These are phyloP conservation scores for Camponotus vicinus DNA, from an alignment of 1,140 invertebrate species.

Conservation along the genomic window DNA sequence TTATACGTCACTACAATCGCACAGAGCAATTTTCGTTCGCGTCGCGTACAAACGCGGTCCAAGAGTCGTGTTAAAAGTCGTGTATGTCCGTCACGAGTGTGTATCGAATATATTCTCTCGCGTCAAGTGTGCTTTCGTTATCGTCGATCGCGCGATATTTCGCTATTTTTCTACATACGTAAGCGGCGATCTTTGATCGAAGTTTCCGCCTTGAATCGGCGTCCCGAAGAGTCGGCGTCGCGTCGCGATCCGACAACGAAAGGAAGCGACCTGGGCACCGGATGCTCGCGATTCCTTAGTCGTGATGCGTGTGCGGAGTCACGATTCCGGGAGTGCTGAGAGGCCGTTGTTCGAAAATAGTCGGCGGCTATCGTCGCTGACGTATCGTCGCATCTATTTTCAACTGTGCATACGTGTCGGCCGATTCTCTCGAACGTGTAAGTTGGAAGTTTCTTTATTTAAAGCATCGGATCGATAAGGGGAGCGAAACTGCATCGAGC, in stretches of 20 bases:
- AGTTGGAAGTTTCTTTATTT: constrained; percentile 49
- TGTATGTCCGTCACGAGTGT: background rate
- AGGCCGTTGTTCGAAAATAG: constrained; percentile 66
- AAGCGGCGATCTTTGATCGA: background rate
- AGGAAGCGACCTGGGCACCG: constrained; percentile 9
- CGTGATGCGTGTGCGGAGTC: constrained; percentile 66
- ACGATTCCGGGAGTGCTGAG: constrained; percentile 61
- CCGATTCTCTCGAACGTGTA: background rate
- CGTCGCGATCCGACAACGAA: background rate
- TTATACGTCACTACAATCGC: background rate
- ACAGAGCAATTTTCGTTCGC: too few relatives aligned
- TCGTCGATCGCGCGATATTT: background rate
- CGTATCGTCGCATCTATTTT: constrained; percentile 62
- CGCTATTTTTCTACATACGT: background rate
- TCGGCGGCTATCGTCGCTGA: constrained; percentile 22
- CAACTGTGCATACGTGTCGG: constrained; percentile 18
- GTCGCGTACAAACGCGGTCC: background rate
- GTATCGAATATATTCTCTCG: background rate
- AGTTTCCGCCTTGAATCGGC: background rate
- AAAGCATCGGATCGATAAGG: constrained; percentile 16
- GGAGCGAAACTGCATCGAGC: background rate
- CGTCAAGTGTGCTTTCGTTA: background rate
- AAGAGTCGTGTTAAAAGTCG: background rate
- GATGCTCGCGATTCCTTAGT: constrained; percentile 43
- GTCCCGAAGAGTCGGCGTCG: background rate